A percentile compares a stretch with the other conserved stretches of the same genome.
phyloP scores from a whole-genome alignment of 53 echinoderm and acorn worm genomes.

The Mesocentrotus franciscanus region DNA sequence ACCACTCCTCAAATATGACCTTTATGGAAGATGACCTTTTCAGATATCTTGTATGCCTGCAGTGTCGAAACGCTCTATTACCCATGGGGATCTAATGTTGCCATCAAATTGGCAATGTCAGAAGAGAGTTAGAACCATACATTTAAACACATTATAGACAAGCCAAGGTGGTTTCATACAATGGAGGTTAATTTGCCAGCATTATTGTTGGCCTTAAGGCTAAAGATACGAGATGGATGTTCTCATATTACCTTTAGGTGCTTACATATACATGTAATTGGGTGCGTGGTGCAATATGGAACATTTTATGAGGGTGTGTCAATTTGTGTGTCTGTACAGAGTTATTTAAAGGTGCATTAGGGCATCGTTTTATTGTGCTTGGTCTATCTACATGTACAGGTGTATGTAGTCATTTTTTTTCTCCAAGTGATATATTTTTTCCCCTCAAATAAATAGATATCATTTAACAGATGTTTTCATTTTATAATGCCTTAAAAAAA shows the following conservation, averaged over 20 bases:
- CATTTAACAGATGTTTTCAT: no score
- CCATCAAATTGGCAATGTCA: neutral
- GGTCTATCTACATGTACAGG: no score
- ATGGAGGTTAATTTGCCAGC: neutral
- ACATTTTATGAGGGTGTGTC: neutral
- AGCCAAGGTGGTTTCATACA: neutral
- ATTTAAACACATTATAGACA: neutral
- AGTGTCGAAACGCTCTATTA: conserved; percentile 17
- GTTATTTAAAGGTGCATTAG: neutral
- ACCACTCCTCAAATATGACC: conserved; percentile 13
- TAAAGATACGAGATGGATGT: neutral
- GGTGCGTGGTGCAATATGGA: neutral
- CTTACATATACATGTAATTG: neutral
- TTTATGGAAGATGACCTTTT: conserved; percentile 43
- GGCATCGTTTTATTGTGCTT: neutral
- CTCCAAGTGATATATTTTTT: no score
- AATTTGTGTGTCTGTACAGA: neutral
- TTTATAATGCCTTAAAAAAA: no score
- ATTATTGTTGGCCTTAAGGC: neutral
- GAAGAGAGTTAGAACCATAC: neutral
- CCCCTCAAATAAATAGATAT: no score
- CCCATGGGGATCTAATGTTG: conserved; percentile 42
- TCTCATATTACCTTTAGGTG: neutral
- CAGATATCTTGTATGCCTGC: conserved; percentile 11
- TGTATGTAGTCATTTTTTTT: no score